Conservation (phyloP, 2,888 invertebrate genomes). For the Elegia similella region DNA sequence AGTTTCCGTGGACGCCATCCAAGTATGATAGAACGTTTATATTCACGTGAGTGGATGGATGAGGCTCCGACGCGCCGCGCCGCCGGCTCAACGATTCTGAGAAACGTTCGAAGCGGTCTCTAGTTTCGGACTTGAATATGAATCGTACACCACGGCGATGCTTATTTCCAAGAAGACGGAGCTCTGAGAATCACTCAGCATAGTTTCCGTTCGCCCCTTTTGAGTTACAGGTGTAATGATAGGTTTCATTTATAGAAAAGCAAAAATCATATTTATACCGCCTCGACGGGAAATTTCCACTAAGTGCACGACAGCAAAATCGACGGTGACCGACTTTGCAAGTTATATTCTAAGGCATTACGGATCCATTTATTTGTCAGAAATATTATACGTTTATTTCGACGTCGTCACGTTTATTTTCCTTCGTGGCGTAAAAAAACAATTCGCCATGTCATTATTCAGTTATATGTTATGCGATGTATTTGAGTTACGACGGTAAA, state of each 20-base stretch:
- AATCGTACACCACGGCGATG: slow-evolving; percentile 55
- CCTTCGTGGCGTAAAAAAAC: not conserved
- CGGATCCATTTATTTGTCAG: not conserved
- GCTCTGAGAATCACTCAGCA: slow-evolving; percentile 20
- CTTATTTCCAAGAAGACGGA: slow-evolving; percentile 45
- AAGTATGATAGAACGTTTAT: slow-evolving; percentile 78
- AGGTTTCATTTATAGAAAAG: not conserved
- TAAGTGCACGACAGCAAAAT: not conserved
- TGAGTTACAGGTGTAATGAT: slow-evolving; percentile 21
- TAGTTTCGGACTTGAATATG: slow-evolving; percentile 77
- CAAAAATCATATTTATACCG: slow-evolving; percentile 3
- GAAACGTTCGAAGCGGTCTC: slow-evolving; percentile 72
- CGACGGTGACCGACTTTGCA: not conserved
- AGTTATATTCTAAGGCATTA: not conserved
- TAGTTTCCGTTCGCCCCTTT: slow-evolving; percentile 18
- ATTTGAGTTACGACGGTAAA: not conserved
- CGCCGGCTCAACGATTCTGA: slow-evolving; percentile 78
- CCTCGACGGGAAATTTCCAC: slow-evolving; percentile 1
- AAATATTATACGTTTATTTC: not conserved
- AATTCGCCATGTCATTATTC: not conserved
- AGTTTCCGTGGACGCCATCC: slow-evolving; percentile 44
- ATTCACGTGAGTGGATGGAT: slow-evolving; percentile 80
- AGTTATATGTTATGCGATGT: not conserved
- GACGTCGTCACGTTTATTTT: not conserved
- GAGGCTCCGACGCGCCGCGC: slow-evolving; percentile 75